Base-by-base conservation (phyloP, 1,140 invertebrate species). In the Conus betulinus region DNA sequence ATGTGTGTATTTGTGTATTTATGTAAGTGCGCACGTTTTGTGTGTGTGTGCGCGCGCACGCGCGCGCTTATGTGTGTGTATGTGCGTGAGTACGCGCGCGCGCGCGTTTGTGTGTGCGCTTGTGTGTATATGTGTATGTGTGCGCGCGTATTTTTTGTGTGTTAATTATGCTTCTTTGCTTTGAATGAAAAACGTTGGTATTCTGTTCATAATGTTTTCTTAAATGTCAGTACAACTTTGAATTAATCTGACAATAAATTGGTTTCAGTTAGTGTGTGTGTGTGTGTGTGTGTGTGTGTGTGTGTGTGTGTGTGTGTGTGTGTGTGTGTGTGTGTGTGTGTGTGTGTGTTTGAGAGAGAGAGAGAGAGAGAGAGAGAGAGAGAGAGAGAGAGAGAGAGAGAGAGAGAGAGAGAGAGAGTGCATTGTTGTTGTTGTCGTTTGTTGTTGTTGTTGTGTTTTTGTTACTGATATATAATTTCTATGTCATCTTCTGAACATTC, bases 221-320 rank as follows among this genome's bases (percentile, higher is more conserved):
- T 25, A 87, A 57, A 63, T 85, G 20, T 90, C 89, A 3, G 91
- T 90, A 6, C 13, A 23, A 2, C 74, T 84, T 78, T 91, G 91
- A 91, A 87, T 67, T 0, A 81, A 88, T 25, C 15, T 71, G 67
- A n/a, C 15, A 71, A 71, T n/a, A n/a, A n/a, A n/a, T n/a, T n/a
- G n/a, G n/a, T n/a, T n/a, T n/a, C n/a, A n/a, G n/a, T n/a, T n/a
- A 81, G 55, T 27, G 55, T 27, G 74, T 82, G 25, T 88, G 57
- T 17, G n/a, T 7, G 67, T 7, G n/a, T 23, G 5, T 7, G 5
- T 5, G 67, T 20, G 67, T 5, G n/a, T 71, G 20, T 20, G 5
- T 71, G n/a, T n/a, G n/a, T n/a, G n/a, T n/a, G n/a, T n/a, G n/a
- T n/a, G n/a, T 39, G 39, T 39, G 39, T 1, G 39, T 39, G 39